Conservation (phyloP, 2,797 vertebrate species). For the Arnoldichthys spilopterus region DNA sequence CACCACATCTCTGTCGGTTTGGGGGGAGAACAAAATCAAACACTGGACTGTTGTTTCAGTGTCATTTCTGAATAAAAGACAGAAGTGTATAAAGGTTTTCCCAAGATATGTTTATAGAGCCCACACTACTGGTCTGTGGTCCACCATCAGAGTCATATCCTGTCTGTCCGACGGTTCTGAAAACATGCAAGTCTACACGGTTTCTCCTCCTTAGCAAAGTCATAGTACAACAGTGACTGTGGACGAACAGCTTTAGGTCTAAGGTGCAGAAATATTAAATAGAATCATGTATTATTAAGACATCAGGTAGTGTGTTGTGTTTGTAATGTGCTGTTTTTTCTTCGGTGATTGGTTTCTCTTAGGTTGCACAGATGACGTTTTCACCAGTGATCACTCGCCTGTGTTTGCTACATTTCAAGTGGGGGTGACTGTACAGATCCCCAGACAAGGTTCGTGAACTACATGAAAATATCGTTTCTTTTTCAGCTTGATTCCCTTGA, state of each 20-base stretch:
- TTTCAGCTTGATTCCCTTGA: neutral
- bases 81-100: slow-evolving; percentile 35
- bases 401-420: slow-evolving; percentile 86
- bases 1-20: slow-evolving; percentile 11
- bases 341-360: slow-evolving; percentile 43
- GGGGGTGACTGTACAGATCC: slow-evolving; percentile 73
- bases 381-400: slow-evolving; percentile 86
- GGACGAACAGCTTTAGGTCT: neutral
- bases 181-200: slow-evolving; percentile 33
- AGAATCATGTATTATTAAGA: neutral
- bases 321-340: neutral
- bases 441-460: slow-evolving; percentile 76
- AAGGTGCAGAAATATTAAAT: neutral
- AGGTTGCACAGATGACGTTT: slow-evolving; percentile 88
- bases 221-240: neutral
- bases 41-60: slow-evolving; percentile 29
- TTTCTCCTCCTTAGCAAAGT: slow-evolving; percentile 33
- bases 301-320: too few species aligned
- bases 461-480: neutral
- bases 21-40: slow-evolving; percentile 33
- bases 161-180: slow-evolving; percentile 36
- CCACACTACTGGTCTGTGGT: slow-evolving; percentile 59
- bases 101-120: slow-evolving; percentile 30
- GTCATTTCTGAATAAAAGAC: slow-evolving; percentile 20
- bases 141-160: slow-evolving; percentile 65